Base-by-base conservation (phyloP, 2,888 invertebrate species). In the Magallana nippona region DNA sequence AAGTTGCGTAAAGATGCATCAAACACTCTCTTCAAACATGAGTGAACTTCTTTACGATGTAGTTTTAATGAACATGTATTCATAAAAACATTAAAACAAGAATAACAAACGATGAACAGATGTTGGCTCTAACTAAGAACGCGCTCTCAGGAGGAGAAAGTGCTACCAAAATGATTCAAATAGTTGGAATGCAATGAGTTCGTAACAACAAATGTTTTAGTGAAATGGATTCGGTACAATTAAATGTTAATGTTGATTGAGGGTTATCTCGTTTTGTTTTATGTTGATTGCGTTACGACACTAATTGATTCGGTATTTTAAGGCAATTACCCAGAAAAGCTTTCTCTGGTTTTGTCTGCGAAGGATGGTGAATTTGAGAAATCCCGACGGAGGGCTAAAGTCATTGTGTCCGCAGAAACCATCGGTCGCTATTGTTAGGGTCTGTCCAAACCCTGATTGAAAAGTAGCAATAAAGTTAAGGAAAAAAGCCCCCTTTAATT, bases 21-120 rank as follows among this genome's bases (percentile, higher is more conserved):
- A 44, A 44, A 44, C 44, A 44, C 44, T 44, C 44, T 44, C 44
- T 44, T 44, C 44, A 44, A 44, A 44, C 44, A 44, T 2, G 13
- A 27, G 8, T 63, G 27, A 63, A 63, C 2, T 63, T 63, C 27
- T 63, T 62, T 63, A 63, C 63, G 22, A 27, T 27, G 63, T 63
- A 22, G 63, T 27, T 63, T 63, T 63, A 63, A 63, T 63, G 63
- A 63, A 63, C 63, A 63, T 63, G 63, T 63, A 63, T 63, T 63
- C 63, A 63, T 63, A 22, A 63, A 63, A 63, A 63, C 63, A 63
- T 63, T 63, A 63, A 22, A 22, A 63, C 63, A 63, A 22, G 63
- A 63, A 63, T 22, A 63, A 63, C 63, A 63, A 63, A 63, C 63
- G 22, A 63, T 63, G 15, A 63, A 27, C 63, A 63, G 63, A 63